A percentile compares a stretch with the other conserved stretches of the same genome.
phyloP scores from a whole-genome alignment of 2,113 vertebrate species.

The Lagopus leucura region DNA sequence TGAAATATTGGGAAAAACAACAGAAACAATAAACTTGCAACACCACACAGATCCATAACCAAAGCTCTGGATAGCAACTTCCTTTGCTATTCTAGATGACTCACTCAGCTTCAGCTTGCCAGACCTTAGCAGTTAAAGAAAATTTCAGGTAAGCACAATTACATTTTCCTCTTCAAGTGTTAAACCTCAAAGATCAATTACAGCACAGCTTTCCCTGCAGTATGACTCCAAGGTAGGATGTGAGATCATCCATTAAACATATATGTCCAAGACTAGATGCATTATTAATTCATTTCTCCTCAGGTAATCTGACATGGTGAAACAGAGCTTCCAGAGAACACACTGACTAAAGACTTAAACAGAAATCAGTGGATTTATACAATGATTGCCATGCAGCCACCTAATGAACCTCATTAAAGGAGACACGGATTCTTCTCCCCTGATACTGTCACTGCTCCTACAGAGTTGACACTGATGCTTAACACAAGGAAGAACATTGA shows the following conservation, averaged over 20 bases:
- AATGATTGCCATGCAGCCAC: slow-evolving; percentile 24
- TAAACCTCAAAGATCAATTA: slow-evolving; percentile 48
- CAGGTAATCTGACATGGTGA: slow-evolving; percentile 54
- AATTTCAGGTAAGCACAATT: not conserved
- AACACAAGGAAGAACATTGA: slow-evolving; percentile 6
- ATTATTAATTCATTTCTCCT: slow-evolving; percentile 67
- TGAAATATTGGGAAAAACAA: not conserved
- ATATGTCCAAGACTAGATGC: slow-evolving; percentile 28
- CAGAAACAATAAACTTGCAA: not conserved
- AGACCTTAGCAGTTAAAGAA: not conserved
- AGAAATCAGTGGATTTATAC: slow-evolving; percentile 60
- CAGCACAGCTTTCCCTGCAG: not conserved
- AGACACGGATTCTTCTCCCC: slow-evolving; percentile 20
- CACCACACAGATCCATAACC: not conserved
- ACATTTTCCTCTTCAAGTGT: slow-evolving; percentile 20
- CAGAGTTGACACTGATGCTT: not conserved
- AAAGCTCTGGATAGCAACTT: not conserved
- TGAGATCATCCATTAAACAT: slow-evolving; percentile 63
- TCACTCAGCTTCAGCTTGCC: not conserved
- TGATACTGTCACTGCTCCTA: slow-evolving; percentile 17
- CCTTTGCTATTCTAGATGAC: not conserved
- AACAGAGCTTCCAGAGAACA: slow-evolving; percentile 58
- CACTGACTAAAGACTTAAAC: slow-evolving; percentile 55
- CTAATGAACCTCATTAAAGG: not conserved
- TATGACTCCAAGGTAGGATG: slow-evolving; percentile 20